These are phyloP conservation scores for Drosophila greeni DNA, from an alignment of 2,888 invertebrate genomes.

Conservation along the genomic window DNA sequence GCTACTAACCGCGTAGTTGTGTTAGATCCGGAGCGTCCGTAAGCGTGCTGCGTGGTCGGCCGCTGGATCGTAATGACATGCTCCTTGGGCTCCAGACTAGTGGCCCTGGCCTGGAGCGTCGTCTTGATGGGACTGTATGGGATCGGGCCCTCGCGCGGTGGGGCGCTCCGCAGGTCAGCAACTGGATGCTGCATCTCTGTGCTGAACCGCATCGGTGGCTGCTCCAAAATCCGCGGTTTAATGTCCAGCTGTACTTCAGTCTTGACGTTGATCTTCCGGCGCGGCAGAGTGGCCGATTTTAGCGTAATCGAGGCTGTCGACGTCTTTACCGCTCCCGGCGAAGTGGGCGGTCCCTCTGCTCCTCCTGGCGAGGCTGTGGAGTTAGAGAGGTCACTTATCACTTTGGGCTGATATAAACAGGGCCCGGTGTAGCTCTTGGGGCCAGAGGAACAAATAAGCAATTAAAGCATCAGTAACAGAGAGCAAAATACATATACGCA, in stretches of 20 bases:
- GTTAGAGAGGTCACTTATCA: slow-evolving; percentile 14
- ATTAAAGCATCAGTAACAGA: slow-evolving; percentile 35
- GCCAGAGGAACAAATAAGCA: slow-evolving; percentile 39
- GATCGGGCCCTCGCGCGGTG: slow-evolving; percentile 76
- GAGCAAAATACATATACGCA: slow-evolving; percentile 16
- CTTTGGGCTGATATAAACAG: background rate
- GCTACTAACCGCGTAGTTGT: slow-evolving; percentile 71
- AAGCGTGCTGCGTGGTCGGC: slow-evolving; percentile 77
- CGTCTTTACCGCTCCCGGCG: slow-evolving; percentile 79
- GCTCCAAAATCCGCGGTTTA: slow-evolving; percentile 77
- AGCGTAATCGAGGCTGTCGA: slow-evolving; percentile 84
- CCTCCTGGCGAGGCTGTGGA: slow-evolving; percentile 69
- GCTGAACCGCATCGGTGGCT: slow-evolving; percentile 80
- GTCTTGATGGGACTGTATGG: slow-evolving; percentile 77
- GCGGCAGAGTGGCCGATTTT: slow-evolving; percentile 84
- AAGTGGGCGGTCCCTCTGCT: slow-evolving; percentile 51
- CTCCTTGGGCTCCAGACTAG: slow-evolving; percentile 83
- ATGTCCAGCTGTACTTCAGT: slow-evolving; percentile 83
- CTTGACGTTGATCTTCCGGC: slow-evolving; percentile 83
- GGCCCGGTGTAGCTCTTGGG: background rate
- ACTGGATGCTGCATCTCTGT: slow-evolving; percentile 83
- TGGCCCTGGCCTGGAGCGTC: slow-evolving; percentile 79
- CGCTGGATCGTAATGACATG: slow-evolving; percentile 84
- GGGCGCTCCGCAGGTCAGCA: slow-evolving; percentile 78
- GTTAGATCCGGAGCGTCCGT: slow-evolving; percentile 76